Conservation (phyloP, 2,888 invertebrate species). For the Nowickia ferox region DNA sequence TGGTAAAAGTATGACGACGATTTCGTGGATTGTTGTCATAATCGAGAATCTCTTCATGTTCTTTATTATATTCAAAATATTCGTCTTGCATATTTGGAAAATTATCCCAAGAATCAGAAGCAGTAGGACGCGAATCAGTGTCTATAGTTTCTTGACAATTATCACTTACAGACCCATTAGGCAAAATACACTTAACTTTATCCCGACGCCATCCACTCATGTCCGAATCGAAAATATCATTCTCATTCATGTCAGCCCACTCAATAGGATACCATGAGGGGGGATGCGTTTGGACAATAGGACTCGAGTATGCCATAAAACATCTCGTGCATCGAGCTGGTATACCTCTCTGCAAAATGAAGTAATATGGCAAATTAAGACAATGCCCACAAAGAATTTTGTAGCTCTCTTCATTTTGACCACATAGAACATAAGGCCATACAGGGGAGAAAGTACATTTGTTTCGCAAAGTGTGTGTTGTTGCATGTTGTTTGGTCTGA, state of each 20-base stretch:
- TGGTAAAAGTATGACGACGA: constrained; percentile 73
- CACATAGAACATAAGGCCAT: constrained; percentile 76
- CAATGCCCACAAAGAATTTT: constrained; percentile 73
- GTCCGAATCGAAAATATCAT: constrained; percentile 52
- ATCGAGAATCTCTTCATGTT: constrained; percentile 20
- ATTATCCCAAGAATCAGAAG: background rate
- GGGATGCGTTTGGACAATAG: constrained; percentile 27
- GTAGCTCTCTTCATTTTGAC: constrained; percentile 35
- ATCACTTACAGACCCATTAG: constrained; percentile 72
- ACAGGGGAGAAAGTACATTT: constrained; percentile 67
- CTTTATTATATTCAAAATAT: constrained; percentile 50
- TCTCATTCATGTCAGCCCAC: background rate
- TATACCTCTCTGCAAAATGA: constrained; percentile 74
- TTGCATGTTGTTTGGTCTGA: constrained; percentile 26
- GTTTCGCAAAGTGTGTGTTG: background rate
- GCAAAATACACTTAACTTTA: constrained; percentile 73
- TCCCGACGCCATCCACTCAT: constrained; percentile 72
- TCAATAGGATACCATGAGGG: constrained; percentile 26
- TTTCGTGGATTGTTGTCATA: constrained; percentile 49
- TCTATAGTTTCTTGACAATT: constrained; percentile 66
- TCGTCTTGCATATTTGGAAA: constrained; percentile 47
- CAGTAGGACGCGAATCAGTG: background rate
- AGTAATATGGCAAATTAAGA: constrained; percentile 72
- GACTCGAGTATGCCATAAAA: constrained; percentile 35
- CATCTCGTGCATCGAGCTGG: constrained; percentile 75